Evolutionary conservation across 2,888 invertebrate species (phyloP), one percentile per base, ranked within the genome.

Genomic region (Pandemis corylana): DNA sequence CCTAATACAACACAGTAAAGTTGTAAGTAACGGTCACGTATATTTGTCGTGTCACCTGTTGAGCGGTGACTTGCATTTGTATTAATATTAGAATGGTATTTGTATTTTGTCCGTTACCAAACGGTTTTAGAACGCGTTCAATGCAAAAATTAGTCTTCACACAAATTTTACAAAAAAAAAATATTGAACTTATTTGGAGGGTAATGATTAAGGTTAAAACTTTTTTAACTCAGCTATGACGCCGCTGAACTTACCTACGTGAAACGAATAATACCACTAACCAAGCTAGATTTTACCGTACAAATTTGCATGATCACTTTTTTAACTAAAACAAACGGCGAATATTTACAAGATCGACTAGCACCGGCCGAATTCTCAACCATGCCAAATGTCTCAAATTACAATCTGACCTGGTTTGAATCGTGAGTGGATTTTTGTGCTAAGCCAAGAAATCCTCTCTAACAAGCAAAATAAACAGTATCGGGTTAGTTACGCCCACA

Each of bases 371-470:
- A 59, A 59, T 59, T 59, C 12, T 5, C 59, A 44, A 15, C 20
- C 42, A 56, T 20, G 61, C 13, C 46, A 61, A 63, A 53, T n/a
- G 15, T 42, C 7, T 28, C 3, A 46, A 46, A 64, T 41, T 49
- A 0, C 62, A 13, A 59, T 7, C 15, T 28, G 73, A 65, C 64
- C 64, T 59, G 68, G 65, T 73, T 65, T 65, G 53, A 63, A 59
- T 68, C 56, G 64, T 69, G 63, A 68, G 68, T 56, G 56, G 72
- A 65, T 73, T 68, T 64, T 69, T 65, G 73, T 64, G 73, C 42
- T 65, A 73, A 73, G 69, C 64, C 69, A 65, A 73, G 73, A 73
- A 64, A 64, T 53, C 67, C 56, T 15, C 12, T 59, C 68, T 69
- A 68, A 73, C 64, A 65, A 49, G n/a, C 15, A 69, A 65, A 59